Evolutionary conservation across 2,113 vertebrate species (phyloP), one percentile per base, ranked within the genome.

Genomic region (Pseudopodoces humilis): DNA sequence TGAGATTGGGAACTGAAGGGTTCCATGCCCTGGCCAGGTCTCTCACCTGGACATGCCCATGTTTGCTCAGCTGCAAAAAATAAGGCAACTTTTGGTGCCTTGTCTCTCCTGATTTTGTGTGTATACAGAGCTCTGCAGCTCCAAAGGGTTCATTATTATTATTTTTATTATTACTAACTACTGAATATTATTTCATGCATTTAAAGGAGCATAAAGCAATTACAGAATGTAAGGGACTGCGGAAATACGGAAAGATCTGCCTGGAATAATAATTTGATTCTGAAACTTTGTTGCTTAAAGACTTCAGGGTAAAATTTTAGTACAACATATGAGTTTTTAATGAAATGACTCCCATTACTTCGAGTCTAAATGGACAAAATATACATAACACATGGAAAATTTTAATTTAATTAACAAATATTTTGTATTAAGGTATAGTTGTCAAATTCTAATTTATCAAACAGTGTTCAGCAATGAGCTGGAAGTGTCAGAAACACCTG

Each of bases 251-350:
- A 88, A 92, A 88, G 72, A 41, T 88, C 90, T 92, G 87, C 92
- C 90, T 76, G 80, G 92, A 95, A 88, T 76, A 88, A 84, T 88
- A 94, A 92, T 96, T 86, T 49, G 69, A 90, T 93, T 96, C 86
- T 78, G 69, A 84, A 97, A 96, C 72, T 95, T 96, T 94, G 83
- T 90, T 96, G 72, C 83, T 86, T 69, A 72, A 96, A 65, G 92
- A 97, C 80, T 95, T 96, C 80, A 93, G 93, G 94, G 72, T 93
- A 75, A 94, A 94, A 97, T 31, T 81, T 60, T 62, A 79, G 62
- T 30, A 8, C 76, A 69, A 90, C 46, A 65, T 82, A 93, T 47
- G 93, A 96, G 86, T 23, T 92, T 96, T 91, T 95, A 96, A 94
- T 94, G 80, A 93, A 96, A 94, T 76, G 46, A 31, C 41, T 94